Conservation (phyloP, 2,888 invertebrate genomes). For the Acanthosepion esculentum region DNA sequence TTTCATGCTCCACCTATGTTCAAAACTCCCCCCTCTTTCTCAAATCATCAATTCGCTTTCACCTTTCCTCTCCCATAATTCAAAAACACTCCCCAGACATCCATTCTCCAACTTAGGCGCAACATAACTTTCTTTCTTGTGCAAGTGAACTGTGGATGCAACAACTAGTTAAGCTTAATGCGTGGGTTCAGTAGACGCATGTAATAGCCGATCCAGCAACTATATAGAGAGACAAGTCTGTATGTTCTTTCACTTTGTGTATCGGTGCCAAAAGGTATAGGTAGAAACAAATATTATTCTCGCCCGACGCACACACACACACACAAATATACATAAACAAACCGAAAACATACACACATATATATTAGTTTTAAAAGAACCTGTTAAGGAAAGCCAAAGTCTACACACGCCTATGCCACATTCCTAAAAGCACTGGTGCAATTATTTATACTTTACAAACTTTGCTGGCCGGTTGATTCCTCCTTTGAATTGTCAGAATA, state of each 20-base stretch:
- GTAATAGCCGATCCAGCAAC: background rate
- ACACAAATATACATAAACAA: background rate
- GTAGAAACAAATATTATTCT: background rate
- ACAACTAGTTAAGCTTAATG: background rate
- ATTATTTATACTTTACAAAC: background rate
- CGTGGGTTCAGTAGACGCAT: background rate
- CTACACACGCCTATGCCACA: no score
- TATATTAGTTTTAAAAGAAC: no score
- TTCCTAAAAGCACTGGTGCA: background rate
- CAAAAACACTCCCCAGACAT: background rate
- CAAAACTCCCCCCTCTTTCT: background rate
- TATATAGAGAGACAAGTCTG: background rate
- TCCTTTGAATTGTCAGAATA: background rate
- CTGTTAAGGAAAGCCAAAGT: no score
- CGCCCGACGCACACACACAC: background rate
- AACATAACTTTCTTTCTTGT: background rate
- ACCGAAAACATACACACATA: background rate
- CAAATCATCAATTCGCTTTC: background rate
- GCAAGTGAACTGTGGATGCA: background rate
- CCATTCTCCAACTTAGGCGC: background rate
- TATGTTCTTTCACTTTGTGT: background rate
- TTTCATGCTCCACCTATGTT: background rate
- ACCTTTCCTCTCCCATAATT: background rate
- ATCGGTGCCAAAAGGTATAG: background rate
- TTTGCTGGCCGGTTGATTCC: background rate